Base-by-base conservation (phyloP, 2,797 vertebrate species). In the Phyllotis vaccarum region DNA sequence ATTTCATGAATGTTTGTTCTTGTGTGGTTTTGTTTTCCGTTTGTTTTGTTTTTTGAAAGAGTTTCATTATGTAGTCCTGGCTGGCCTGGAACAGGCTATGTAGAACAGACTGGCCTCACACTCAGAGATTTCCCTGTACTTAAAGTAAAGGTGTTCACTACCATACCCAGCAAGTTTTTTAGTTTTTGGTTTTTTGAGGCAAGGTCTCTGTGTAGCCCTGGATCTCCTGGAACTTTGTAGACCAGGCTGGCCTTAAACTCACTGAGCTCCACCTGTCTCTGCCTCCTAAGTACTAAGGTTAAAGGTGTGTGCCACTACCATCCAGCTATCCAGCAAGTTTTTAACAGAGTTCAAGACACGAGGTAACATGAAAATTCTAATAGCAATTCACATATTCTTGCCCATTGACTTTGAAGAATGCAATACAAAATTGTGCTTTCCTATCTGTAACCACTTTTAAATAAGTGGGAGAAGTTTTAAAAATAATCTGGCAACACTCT, bases 391-490 rank as follows among this genome's bases (percentile, higher is more conserved):
- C 54, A 95, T 58, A 81, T 64, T 88, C 31, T 85, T 40, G 83
- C 19, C 68, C 70, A 94, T 62, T 94, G 85, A 78, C 27, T 72
- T 19, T 91, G 27, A 95, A 56, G 31, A 22, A 90, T 3, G 94
- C 0, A 66, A 54, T 29, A 54, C 79, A 60, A 91, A 95, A 93
- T 10, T 70, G 4, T 94, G 16, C 90, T 96, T 92, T 89, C 54
- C 40, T 66, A 5, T 85, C 60, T 82, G 19, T 72, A 88, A 93
- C 17, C 13, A 93, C 52, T 89, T 95, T 93, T 89, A 22, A 64
- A 92, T 64, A 94, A 94, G 24, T 49, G n/a, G 21, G 60, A 68
- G 40, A 86, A 75, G 79, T 87, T 93, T 76, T 34, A 31, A 64
- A 93, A 89, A 70, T 3, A 91, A 56, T 49, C 64, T 62, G 49